Evolutionary conservation across 1,140 invertebrate genomes (phyloP).

Genomic region (Bombus soroeensis): DNA sequence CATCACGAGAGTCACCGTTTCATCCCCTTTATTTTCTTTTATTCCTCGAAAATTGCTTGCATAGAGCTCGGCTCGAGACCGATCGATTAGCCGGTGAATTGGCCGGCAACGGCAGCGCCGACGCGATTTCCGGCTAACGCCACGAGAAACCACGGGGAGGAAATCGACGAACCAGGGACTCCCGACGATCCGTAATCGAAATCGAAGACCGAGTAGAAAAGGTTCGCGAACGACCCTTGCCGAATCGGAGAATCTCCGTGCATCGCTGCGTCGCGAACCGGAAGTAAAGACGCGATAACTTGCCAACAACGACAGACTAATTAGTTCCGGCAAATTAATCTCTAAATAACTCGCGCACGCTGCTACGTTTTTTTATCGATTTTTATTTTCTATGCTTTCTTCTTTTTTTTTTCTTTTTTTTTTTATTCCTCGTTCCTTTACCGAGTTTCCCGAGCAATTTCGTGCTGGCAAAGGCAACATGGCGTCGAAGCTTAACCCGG

Average conservation of each 20-base stretch:
- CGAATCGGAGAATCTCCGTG: background rate
- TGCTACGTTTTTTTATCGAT: background rate
- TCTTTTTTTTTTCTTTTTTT: background rate
- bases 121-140: constrained; percentile 18
- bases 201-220: constrained; percentile 8
- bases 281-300: constrained; percentile 28
- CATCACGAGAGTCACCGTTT: background rate
- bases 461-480: background rate
- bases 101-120: background rate
- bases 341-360: constrained; percentile 24
- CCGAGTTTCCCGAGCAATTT: background rate
- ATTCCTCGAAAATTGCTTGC: background rate
- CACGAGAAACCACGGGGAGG: background rate
- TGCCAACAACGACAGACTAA: constrained; percentile 25
- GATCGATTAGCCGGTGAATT: constrained; percentile 8
- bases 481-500: constrained; percentile 28
- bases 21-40: background rate
- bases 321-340: constrained; percentile 26
- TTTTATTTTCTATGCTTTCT: background rate
- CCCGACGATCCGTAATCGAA: background rate
- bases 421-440: background rate
- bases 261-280: background rate
- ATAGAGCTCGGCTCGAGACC: background rate
- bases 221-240: background rate
- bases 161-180: background rate